phyloP scores from a whole-genome alignment of 2,113 vertebrate genomes.

The Isichthys henryi region DNA sequence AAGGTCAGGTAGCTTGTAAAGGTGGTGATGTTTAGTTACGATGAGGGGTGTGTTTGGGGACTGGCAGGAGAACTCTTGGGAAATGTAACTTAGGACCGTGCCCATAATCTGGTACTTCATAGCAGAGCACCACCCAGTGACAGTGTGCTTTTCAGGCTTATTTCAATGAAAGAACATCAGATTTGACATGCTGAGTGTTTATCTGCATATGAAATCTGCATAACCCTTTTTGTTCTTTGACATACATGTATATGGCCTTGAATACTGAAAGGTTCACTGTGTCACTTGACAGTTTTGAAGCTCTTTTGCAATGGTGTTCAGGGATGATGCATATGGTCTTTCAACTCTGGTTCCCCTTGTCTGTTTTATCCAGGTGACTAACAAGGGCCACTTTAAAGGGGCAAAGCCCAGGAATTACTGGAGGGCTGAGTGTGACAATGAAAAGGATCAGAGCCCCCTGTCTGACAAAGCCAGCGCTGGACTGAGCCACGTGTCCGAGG shows the following conservation, averaged over 20 bases:
- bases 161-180: background rate
- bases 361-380: background rate
- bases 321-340: background rate
- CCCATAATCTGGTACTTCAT: background rate
- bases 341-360: background rate
- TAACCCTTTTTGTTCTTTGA: background rate
- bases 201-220: background rate
- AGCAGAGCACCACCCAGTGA: background rate
- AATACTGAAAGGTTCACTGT: background rate
- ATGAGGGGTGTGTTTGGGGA: background rate
- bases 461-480: background rate
- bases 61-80: background rate
- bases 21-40: background rate
- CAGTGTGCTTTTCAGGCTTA: background rate
- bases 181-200: background rate
- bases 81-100: background rate
- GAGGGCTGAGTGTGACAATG: background rate
- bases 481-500: background rate
- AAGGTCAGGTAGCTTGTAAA: slow-evolving; percentile 35
- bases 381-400: background rate
- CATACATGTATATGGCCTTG: background rate
- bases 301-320: background rate
- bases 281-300: background rate
- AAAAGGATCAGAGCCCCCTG: background rate
- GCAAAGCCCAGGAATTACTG: background rate